Conservation (phyloP, 2,113 vertebrate genomes). For the Phodopus roborovskii region DNA sequence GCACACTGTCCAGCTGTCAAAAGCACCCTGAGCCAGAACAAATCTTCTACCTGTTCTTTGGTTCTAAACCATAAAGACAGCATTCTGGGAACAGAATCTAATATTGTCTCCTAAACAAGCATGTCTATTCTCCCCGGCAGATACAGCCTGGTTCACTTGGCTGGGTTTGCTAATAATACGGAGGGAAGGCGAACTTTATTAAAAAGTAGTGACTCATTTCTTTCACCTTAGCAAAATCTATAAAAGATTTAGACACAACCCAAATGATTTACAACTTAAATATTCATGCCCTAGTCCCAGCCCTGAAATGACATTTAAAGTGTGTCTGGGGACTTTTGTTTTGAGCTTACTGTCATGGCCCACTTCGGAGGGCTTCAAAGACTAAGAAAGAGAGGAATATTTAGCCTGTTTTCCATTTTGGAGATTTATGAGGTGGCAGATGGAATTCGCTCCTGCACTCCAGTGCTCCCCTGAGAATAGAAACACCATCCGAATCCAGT, state of each 20-base stretch:
- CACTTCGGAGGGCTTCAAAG: conserved; percentile 37
- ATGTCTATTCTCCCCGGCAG: conserved; percentile 81
- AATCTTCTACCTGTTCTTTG: conserved; percentile 78
- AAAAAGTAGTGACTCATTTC: conserved; percentile 78
- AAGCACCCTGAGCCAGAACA: conserved; percentile 81
- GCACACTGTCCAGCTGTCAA: conserved; percentile 70
- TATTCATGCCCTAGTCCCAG: conserved; percentile 68
- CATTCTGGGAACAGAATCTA: conserved; percentile 77
- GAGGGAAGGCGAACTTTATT: conserved; percentile 78
- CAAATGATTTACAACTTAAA: conserved; percentile 79
- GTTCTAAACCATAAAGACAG: conserved; percentile 82
- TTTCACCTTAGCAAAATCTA: conserved; percentile 78
- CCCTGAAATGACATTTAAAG: conserved; percentile 76
- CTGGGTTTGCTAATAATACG: conserved; percentile 82
- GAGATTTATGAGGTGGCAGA: conserved; percentile 68
- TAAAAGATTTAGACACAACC: conserved; percentile 74
- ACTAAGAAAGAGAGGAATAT: not conserved
- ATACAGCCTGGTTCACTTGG: conserved; percentile 83
- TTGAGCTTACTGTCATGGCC: not conserved
- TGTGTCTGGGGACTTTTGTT: conserved; percentile 56
- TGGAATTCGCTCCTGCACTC: conserved; percentile 32
- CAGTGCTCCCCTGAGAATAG: not conserved
- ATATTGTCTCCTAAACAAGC: conserved; percentile 75
- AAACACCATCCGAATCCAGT: conserved; percentile 31
- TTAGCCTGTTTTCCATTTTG: conserved; percentile 65